These are phyloP conservation scores for Hypomecis atomaria DNA, from an alignment of 2,888 invertebrate genomes.

Conservation along the genomic window DNA sequence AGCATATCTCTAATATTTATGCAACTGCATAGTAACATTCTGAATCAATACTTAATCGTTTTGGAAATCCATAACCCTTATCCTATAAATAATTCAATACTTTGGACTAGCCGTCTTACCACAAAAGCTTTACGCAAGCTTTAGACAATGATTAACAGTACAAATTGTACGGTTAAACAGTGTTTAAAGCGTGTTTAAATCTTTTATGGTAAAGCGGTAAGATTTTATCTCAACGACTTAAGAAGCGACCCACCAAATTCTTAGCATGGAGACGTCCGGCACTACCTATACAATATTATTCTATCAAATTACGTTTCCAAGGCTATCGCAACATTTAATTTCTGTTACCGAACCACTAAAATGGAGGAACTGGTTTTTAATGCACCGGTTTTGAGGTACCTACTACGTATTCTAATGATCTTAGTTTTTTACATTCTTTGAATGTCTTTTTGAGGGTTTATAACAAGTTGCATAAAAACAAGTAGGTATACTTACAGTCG, in stretches of 20 bases:
- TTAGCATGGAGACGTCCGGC: constrained; percentile 13
- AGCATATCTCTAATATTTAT: no score
- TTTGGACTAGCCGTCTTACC: no score
- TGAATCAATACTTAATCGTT: not conserved
- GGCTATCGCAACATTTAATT: constrained; percentile 44
- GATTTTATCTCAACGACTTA: not conserved
- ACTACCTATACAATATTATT: constrained; percentile 5
- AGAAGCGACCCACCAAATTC: constrained; percentile 15
- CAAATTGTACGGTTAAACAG: no score
- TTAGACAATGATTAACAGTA: no score
- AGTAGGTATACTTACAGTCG: not conserved
- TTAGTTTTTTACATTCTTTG: constrained; percentile 33
- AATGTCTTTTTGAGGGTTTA: not conserved
- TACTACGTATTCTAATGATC: constrained; percentile 40
- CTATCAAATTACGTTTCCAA: constrained; percentile 39
- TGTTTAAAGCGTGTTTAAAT: no score
- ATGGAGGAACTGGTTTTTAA: constrained; percentile 58
- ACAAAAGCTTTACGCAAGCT: no score
- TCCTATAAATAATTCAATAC: not conserved
- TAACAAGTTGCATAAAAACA: not conserved
- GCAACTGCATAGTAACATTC: no score
- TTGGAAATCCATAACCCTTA: not conserved
- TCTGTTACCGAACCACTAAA: constrained; percentile 48
- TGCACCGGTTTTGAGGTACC: constrained; percentile 47
- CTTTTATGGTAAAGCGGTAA: no score